Evolutionary conservation across 2,113 vertebrate genomes (phyloP).

Genomic region (Anser brachyrhynchus): DNA sequence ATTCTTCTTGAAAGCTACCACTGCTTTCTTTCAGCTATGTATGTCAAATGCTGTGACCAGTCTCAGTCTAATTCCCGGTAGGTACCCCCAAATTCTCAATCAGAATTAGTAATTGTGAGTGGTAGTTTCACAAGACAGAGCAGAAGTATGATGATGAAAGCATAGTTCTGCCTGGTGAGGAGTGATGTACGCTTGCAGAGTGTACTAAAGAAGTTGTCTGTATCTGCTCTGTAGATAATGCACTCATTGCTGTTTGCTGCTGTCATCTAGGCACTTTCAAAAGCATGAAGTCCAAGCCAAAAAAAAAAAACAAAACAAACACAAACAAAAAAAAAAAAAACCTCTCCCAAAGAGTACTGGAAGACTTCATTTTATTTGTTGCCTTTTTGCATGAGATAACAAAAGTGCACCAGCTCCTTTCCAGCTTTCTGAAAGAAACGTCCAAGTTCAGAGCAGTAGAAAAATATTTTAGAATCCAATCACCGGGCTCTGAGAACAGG

Average conservation of each 20-base stretch:
- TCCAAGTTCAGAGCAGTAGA: background rate
- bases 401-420: background rate
- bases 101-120: background rate
- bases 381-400: background rate
- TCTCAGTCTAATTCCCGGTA: background rate
- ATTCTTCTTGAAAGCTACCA: background rate
- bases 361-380: background rate
- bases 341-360: background rate
- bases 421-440: background rate
- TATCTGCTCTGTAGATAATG: background rate
- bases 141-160: background rate
- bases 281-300: background rate
- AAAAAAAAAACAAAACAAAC: background rate
- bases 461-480: background rate
- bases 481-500: background rate
- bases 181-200: background rate
- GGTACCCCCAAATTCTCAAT: background rate
- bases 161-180: rapidly evolving
- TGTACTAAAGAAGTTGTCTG: background rate
- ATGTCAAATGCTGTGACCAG: background rate
- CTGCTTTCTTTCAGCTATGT: background rate
- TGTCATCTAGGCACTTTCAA: background rate
- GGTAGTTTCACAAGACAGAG: background rate
- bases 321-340: background rate
- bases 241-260: background rate